A percentile compares a stretch with the other conserved stretches of the same genome.
Evolutionary conservation across 2,888 invertebrate species (phyloP).

Genomic region (Tetranychus truncatus): DNA sequence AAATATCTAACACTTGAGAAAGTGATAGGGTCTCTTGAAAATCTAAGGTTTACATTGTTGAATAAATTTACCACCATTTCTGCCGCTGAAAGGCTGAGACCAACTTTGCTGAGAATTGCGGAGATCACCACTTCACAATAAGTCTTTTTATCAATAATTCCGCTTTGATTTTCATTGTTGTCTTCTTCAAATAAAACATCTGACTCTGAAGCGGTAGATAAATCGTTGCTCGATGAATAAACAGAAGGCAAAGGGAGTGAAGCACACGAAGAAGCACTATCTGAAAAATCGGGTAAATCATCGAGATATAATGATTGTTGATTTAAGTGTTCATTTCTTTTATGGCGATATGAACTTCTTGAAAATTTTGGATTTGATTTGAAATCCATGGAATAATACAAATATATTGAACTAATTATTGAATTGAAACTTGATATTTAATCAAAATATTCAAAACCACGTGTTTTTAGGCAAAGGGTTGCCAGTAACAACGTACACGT

Average conservation of each 20-base stretch:
- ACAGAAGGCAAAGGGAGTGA: not conserved
- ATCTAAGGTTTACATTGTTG: not conserved
- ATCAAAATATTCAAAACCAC: too few species aligned
- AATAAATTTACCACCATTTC: not conserved
- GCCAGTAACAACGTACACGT: too few species aligned
- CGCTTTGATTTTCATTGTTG: not conserved
- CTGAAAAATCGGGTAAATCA: not conserved
- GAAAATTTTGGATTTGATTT: not conserved
- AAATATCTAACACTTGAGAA: not conserved
- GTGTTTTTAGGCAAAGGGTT: too few species aligned
- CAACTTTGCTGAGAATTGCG: not conserved
- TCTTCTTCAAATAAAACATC: not conserved
- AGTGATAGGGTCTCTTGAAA: not conserved
- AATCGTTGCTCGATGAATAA: not conserved
- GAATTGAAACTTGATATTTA: too few species aligned
- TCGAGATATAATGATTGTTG: not conserved
- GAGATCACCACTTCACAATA: not conserved
- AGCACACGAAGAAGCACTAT: not conserved
- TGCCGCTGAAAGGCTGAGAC: not conserved
- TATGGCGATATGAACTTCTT: not conserved
- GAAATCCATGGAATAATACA: not conserved
- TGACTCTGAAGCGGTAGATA: not conserved
- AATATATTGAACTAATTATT: too few species aligned
- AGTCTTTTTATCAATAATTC: not conserved
- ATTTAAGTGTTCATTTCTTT: not conserved